Base-by-base conservation (phyloP, 2,113 vertebrate species). In the Nansenia antarctica region DNA sequence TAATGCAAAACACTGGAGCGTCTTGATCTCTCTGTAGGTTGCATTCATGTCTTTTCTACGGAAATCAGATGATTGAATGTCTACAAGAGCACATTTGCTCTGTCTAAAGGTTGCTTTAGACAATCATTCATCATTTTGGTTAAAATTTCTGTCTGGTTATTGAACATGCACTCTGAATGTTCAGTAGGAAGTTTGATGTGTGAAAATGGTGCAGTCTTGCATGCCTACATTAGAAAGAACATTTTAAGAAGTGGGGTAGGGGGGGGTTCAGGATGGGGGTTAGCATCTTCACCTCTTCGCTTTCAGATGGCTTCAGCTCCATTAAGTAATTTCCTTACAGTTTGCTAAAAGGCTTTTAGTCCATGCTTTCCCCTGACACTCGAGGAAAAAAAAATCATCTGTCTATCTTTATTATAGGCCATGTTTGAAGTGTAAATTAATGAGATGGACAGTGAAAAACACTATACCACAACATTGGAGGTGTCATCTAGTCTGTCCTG, bases 341-440 rank as follows among this genome's bases (percentile, higher is more conserved):
- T 73, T 88, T 87, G 80, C 87, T 82, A 85, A 89, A 74, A 92
- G 83, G 89, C 89, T 92, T 92, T 92, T 90, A 92, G 89, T 78
- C 82, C 62, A 64, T 65, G 74, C 67, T 74, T 85, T 83, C 77
- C 76, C 85, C 69, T 83, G 79, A 87, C 82, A 85, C 72, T 76
- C 68, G 64, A 71, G 64, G 52, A 67, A 78, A 61, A 53, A 62
- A 62, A 18, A 39, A 70, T 54, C 62, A 65, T 71, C 72, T 81
- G 49, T 20, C 47, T 32, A 53, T 72, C 70, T 83, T 70, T 62
- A 22, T 62, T 57, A 67, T 18, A 57, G 72, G 64, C 72, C 62
- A 20, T 66, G 57, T 76, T 81, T 64, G 70, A 72, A 77, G 75
- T 39, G 59, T 55, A 76, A 77, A 77, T 79, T 72, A 82, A 80